Percentiles rank a stretch among this genome's conserved stretches.
phyloP scores from a whole-genome alignment of 1,140 invertebrate genomes.

The Akabosia matsudoensis region DNA sequence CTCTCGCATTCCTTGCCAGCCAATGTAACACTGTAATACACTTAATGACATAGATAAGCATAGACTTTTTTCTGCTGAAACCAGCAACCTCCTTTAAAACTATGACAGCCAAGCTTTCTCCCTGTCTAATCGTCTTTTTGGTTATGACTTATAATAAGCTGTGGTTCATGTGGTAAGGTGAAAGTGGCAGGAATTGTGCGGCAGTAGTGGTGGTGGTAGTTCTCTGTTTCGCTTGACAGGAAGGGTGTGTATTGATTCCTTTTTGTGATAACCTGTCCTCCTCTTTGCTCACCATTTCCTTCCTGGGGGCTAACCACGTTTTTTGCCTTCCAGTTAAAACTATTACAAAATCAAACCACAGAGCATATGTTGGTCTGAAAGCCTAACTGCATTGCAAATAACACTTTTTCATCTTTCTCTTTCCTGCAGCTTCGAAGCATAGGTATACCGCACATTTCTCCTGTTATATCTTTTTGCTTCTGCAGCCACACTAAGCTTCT shows the following conservation, averaged over 20 bases:
- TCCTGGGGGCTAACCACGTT: background rate
- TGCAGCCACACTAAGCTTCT: too few species aligned
- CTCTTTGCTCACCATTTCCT: conserved; percentile 7
- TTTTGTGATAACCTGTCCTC: conserved; percentile 16
- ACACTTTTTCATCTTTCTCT: background rate
- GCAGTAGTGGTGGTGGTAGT: background rate
- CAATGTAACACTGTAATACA: too few species aligned
- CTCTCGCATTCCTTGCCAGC: too few species aligned
- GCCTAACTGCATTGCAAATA: background rate
- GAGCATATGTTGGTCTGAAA: background rate
- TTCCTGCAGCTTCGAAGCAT: background rate
- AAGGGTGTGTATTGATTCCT: conserved; percentile 17
- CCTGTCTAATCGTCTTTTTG: background rate
- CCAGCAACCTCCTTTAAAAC: too few species aligned
- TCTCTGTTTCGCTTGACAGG: background rate
- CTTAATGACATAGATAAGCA: too few species aligned
- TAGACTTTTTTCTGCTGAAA: too few species aligned
- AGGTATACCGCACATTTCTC: too few species aligned
- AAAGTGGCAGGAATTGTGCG: background rate
- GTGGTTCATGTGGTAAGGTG: background rate
- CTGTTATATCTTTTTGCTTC: too few species aligned
- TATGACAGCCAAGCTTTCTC: background rate
- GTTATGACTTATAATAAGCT: background rate
- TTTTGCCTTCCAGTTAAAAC: too few species aligned
- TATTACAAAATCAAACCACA: background rate